Evolutionary conservation across 1,140 invertebrate species (phyloP).

Genomic region (Ceratoteleas bidentatus): DNA sequence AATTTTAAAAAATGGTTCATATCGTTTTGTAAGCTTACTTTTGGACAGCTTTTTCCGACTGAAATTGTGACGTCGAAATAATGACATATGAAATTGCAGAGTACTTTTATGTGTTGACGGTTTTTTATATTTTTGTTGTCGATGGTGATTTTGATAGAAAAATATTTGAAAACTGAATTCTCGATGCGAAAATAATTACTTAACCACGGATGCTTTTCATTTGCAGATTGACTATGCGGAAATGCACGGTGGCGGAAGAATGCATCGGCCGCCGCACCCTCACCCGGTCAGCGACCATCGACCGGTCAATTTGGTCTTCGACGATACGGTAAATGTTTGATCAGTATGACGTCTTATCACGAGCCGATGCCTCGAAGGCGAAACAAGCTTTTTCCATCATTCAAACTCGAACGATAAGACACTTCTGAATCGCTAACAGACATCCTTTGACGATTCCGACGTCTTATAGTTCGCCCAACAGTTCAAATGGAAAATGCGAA

Average conservation of each 20-base stretch:
- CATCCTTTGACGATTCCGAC: too few species aligned
- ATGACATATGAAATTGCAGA: too few species aligned
- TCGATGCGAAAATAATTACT: background rate
- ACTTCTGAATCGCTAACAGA: too few species aligned
- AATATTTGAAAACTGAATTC: background rate
- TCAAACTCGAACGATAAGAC: background rate
- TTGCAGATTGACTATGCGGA: conserved; percentile 91
- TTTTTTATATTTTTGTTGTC: background rate
- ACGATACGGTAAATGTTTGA: conserved; percentile 82
- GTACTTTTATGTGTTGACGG: too few species aligned
- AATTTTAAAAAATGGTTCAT: too few species aligned
- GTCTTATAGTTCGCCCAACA: too few species aligned
- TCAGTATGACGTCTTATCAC: conserved; percentile 23
- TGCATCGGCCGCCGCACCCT: conserved; percentile 81
- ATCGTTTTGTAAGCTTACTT: too few species aligned
- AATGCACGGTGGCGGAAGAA: conserved; percentile 83
- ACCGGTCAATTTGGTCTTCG: conserved; percentile 84
- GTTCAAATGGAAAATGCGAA: too few species aligned
- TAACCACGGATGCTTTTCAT: background rate
- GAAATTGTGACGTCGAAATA: too few species aligned
- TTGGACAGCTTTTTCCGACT: too few species aligned
- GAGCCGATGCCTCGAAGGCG: background rate
- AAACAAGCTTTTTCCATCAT: conserved; percentile 7
- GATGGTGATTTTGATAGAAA: background rate
- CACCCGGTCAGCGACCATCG: conserved; percentile 82